Conservation (phyloP, 2,113 vertebrate genomes). For the Chloropsis cyanopogon region DNA sequence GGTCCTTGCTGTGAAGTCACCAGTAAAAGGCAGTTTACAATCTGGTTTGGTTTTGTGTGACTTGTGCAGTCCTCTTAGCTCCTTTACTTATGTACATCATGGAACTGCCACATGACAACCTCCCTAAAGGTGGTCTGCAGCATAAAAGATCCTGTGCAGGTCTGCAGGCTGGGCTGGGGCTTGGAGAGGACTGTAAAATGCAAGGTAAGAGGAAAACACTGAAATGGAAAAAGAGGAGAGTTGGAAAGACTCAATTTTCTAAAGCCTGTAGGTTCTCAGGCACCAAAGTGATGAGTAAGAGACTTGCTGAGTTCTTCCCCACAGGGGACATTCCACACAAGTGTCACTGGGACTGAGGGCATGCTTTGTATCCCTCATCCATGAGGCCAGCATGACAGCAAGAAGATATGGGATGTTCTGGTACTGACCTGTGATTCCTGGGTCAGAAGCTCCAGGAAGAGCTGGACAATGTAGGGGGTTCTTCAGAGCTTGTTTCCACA, state of each 20-base stretch:
- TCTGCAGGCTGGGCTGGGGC: not conserved
- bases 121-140: not conserved
- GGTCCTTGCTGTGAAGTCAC: not conserved
- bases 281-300: not conserved
- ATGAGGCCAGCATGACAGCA: not conserved
- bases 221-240: not conserved
- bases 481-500: not conserved
- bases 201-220: not conserved
- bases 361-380: not conserved
- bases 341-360: not conserved
- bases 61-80: not conserved
- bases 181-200: rapidly evolving
- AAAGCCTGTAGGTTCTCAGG: not conserved
- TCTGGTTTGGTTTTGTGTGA: not conserved
- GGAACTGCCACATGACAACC: not conserved
- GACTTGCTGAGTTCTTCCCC: not conserved
- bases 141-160: not conserved
- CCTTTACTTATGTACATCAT: rapidly evolving
- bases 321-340: rapidly evolving
- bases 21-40: not conserved
- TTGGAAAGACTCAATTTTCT: not conserved
- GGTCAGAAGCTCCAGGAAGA: not conserved
- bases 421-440: not conserved
- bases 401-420: not conserved
- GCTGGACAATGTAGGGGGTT: rapidly evolving